phyloP scores from a whole-genome alignment of 2,797 vertebrate species.

The Enteromius afrohamiltoni region DNA sequence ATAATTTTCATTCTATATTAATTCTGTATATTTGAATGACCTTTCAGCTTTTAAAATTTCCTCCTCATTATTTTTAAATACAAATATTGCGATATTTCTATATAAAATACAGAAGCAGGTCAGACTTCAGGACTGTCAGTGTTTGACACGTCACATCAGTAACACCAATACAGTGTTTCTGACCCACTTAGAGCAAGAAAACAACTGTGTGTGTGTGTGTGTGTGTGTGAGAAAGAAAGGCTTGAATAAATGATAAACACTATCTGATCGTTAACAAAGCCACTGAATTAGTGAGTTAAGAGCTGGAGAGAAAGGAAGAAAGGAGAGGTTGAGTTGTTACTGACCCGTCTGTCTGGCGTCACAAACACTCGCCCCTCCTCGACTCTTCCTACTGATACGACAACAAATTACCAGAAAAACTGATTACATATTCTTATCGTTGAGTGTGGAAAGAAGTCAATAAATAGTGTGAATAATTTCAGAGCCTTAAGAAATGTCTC shows the following conservation, averaged over 20 bases:
- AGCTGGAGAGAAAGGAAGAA: not conserved
- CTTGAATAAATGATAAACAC: constrained; percentile 1
- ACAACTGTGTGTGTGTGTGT: not conserved
- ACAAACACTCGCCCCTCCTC: constrained; percentile 11
- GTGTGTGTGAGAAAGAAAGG: not conserved
- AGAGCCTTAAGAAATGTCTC: constrained; percentile 47
- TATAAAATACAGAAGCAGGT: not conserved
- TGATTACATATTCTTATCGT: constrained; percentile 47
- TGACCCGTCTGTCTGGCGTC: not conserved
- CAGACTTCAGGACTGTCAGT: constrained; percentile 7
- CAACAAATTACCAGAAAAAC: constrained; percentile 46
- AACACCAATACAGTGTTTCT: constrained; percentile 3
- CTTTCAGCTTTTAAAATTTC: not conserved
- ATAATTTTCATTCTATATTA: not conserved
- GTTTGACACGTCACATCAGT: not conserved
- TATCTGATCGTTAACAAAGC: constrained; percentile 4
- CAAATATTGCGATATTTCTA: not conserved
- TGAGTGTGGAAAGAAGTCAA: constrained; percentile 27
- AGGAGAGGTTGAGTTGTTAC: not conserved
- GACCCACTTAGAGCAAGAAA: constrained; percentile 23
- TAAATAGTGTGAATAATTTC: constrained; percentile 39
- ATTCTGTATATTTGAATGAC: not conserved
- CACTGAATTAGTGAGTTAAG: not conserved
- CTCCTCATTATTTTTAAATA: not conserved
- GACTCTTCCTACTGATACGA: constrained; percentile 24